A percentile compares a stretch with the other conserved stretches of the same genome.
Conservation (phyloP, 2,113 vertebrate species). For the Carettochelys insculpta region DNA sequence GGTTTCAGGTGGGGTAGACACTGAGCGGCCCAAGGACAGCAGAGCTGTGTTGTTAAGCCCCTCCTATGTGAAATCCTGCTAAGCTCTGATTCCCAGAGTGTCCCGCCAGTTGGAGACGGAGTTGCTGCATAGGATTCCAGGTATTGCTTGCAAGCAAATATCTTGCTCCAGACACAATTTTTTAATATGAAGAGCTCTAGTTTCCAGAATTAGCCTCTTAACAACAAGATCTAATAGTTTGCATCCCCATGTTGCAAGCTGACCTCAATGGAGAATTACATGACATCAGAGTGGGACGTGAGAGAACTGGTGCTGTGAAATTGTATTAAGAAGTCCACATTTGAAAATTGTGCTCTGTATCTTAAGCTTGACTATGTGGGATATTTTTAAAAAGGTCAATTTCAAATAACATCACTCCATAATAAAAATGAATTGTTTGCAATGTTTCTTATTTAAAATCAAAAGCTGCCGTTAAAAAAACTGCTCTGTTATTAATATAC, state of each 20-base stretch:
- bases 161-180: not conserved
- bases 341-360: not conserved
- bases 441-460: not conserved
- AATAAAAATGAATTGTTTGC: not conserved
- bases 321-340: not conserved
- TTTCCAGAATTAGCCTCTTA: not conserved
- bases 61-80: not conserved
- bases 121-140: not conserved
- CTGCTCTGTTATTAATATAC: not conserved
- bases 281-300: not conserved
- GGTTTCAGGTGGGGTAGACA: not conserved
- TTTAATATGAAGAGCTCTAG: not conserved
- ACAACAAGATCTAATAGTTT: not conserved
- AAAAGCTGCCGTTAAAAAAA: not conserved
- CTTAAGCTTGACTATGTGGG: not conserved
- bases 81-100: not conserved
- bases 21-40: not conserved
- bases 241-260: not conserved
- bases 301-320: not conserved
- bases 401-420: not conserved
- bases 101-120: not conserved
- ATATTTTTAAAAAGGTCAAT: not conserved
- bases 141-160: not conserved
- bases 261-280: not conserved
- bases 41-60: not conserved